A percentile compares a stretch with the other conserved stretches of the same genome.
Evolutionary conservation across 2,113 vertebrate species (phyloP).

Genomic region (Lasiurus cinereus): DNA sequence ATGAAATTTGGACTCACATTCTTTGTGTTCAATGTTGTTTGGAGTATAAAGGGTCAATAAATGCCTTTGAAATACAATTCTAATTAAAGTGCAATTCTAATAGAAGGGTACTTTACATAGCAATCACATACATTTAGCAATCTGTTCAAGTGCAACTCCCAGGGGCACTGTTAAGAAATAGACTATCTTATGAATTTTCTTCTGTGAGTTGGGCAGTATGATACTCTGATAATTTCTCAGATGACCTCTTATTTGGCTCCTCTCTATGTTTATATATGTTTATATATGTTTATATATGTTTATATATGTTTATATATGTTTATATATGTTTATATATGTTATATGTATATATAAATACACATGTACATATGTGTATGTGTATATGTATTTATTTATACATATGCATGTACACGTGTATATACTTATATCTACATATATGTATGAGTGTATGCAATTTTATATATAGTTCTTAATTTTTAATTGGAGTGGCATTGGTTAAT

Average conservation of each 20-base stretch:
- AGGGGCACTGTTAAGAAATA: not conserved
- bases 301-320: not conserved
- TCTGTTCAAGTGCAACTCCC: not conserved
- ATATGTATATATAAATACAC: not conserved
- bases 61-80: slow-evolving; percentile 17
- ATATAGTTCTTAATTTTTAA: not conserved
- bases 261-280: not conserved
- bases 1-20: not conserved
- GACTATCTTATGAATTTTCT: not conserved
- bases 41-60: not conserved
- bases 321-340: no score
- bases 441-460: not conserved
- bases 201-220: no score
- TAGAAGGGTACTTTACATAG: not conserved
- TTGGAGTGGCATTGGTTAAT: not conserved
- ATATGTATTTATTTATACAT: not conserved
- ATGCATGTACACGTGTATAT: not conserved
- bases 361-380: not conserved
- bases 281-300: not conserved
- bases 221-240: not conserved
- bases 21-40: slow-evolving; percentile 11
- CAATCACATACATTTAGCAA: not conserved
- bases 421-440: not conserved
- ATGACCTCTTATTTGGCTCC: not conserved
- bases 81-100: slow-evolving; percentile 26